Conservation (phyloP, 2,797 vertebrate species). For the Anas acuta region DNA sequence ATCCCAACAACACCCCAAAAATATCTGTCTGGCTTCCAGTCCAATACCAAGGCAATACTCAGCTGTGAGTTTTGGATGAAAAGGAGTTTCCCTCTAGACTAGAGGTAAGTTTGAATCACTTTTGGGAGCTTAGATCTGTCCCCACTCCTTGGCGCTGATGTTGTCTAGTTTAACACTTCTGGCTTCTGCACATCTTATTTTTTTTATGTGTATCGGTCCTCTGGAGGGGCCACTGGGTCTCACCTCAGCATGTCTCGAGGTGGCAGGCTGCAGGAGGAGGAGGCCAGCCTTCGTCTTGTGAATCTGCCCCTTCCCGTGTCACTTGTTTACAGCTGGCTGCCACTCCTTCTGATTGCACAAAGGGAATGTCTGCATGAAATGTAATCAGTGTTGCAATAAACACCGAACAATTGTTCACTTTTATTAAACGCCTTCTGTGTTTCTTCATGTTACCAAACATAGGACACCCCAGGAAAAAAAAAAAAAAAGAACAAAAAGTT, state of each 20-base stretch:
- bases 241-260: background rate
- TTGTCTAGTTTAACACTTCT: background rate
- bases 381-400: background rate
- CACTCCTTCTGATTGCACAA: slow-evolving; percentile 9
- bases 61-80: background rate
- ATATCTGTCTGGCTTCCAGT: background rate
- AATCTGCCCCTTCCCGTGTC: background rate
- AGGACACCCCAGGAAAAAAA: accelerated
- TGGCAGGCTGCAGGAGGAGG: background rate
- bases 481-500: background rate
- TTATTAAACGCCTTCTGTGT: background rate
- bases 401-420: background rate
- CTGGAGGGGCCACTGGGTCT: background rate
- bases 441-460: background rate
- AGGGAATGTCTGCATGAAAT: background rate
- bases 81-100: background rate
- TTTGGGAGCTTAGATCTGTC: background rate
- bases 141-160: background rate
- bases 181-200: background rate
- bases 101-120: background rate
- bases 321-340: background rate
- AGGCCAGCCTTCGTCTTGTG: background rate
- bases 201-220: background rate
- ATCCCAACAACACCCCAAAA: background rate
- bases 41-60: background rate